Evolutionary conservation across 2,113 vertebrate species (phyloP).

Genomic region (Odobenus rosmarus): DNA sequence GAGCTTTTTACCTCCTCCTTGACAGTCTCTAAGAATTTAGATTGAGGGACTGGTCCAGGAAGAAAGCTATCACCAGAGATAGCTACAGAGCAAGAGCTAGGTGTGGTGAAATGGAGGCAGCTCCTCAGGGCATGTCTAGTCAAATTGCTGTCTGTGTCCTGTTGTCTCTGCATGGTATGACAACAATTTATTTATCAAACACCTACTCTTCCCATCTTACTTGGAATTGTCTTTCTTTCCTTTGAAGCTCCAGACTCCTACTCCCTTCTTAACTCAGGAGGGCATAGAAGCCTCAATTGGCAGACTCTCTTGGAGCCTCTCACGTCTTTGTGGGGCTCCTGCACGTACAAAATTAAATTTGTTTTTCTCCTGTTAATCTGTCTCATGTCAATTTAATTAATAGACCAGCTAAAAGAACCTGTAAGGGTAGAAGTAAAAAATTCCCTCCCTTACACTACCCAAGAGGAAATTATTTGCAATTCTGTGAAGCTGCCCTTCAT

Average conservation of each 20-base stretch:
- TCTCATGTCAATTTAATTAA: not conserved
- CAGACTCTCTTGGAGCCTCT: not conserved
- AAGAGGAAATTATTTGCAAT: conserved; percentile 56
- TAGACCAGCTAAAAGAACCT: not conserved
- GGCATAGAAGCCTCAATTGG: not conserved
- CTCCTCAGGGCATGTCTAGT: not conserved
- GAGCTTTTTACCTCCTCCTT: not conserved
- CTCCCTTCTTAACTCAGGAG: not conserved
- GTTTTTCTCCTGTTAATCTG: not conserved
- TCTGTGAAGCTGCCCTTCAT: conserved; percentile 61
- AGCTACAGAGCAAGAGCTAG: not conserved
- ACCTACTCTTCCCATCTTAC: not conserved
- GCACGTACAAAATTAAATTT: not conserved
- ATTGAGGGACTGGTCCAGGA: not conserved
- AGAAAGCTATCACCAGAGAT: not conserved
- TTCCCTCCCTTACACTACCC: not conserved
- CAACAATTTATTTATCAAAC: not conserved
- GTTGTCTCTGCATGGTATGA: not conserved
- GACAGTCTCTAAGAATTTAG: not conserved
- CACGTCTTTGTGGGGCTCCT: not conserved
- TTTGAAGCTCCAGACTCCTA: not conserved
- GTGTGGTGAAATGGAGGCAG: not conserved
- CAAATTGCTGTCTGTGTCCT: not conserved
- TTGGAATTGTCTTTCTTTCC: not conserved
- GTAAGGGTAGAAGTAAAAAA: not conserved